phyloP scores from a whole-genome alignment of 2,888 invertebrate species.

The Pegoplata infirma region DNA sequence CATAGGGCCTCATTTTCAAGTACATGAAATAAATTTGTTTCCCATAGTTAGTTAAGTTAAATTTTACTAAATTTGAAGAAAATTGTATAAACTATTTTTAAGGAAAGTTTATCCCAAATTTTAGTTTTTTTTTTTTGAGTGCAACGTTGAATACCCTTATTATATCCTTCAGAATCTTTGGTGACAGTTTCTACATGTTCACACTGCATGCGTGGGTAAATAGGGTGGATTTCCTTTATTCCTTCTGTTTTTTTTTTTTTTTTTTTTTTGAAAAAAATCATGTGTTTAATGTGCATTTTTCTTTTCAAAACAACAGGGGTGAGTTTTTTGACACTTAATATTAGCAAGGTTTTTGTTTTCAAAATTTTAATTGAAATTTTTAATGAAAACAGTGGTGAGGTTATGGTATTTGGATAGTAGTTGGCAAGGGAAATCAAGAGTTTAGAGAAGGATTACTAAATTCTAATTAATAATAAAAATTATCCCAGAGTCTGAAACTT shows the following conservation, averaged over 20 bases:
- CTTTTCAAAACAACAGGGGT: constrained; percentile 32
- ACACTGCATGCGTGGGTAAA: constrained; percentile 5
- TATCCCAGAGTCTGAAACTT: no score
- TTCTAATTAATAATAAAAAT: no score
- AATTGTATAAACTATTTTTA: no score
- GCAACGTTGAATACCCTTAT: not conserved
- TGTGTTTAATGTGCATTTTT: no score
- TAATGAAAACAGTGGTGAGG: constrained; percentile 30
- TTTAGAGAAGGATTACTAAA: no score
- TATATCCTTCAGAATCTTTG: not conserved
- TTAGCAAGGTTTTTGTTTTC: constrained; percentile 27
- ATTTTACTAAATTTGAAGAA: no score
- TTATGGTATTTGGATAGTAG: constrained; percentile 40
- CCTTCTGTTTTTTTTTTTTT: not conserved
- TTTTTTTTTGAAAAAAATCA: constrained; percentile 23
- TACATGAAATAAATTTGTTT: no score
- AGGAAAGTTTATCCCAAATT: no score
- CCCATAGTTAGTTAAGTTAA: no score
- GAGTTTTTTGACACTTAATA: constrained; percentile 21
- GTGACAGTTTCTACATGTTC: constrained; percentile 4
- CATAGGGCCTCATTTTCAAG: no score
- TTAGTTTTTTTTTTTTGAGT: no score
- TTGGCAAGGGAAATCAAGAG: no score
- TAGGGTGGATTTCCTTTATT: constrained; percentile 43
- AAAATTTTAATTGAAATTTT: constrained; percentile 29